Evolutionary conservation across 2,888 invertebrate genomes (phyloP), one percentile per base, ranked within the genome.

Genomic region (Drosophila anomalipes): DNA sequence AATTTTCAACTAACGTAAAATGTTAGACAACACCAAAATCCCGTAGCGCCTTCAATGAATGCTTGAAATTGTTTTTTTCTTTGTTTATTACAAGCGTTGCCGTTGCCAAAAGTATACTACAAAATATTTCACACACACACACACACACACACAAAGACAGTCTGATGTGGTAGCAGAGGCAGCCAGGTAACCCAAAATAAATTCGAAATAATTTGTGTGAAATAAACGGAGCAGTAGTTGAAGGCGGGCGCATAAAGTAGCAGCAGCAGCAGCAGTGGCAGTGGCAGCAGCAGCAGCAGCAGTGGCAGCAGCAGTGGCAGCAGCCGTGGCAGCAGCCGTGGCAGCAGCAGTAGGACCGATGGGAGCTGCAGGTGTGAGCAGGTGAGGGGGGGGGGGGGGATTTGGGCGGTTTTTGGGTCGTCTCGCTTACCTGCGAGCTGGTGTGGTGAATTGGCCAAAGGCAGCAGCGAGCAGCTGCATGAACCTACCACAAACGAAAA

Each of bases 141-240:
- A 64, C 26, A 51, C 51, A 22, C 22, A 41, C 56, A 54, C 53
- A 39, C 39, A 39, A 19, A 39, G 19, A 3, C 22, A 22, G 22
- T 22, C 22, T 22, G 47, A 14, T 22, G 47, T 22, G 14, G 35
- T 39, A 32, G 32, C 39, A n/a, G n/a, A 32, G 54, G 65, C 60
- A 63, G 67, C 71, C 82, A 83, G 86, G 80, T 82, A 85, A 75
- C 76, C 82, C 84, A 74, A 86, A 85, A 84, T 83, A 84, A 86
- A 85, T 87, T 85, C 82, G 73, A 85, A 84, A 85, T 85, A 85
- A 87, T 86, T 85, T 85, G 84, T 85, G 82, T 87, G 84, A 85
- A 85, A 87, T 85, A 86, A 82, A 79, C 84, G 47, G 84, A 86
- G 64, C 69, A 63, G 56, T 51, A 32, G 41, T 33, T 51, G 35